phyloP scores from a whole-genome alignment of 2,113 vertebrate genomes.

The Brienomyrus brachyistius region DNA sequence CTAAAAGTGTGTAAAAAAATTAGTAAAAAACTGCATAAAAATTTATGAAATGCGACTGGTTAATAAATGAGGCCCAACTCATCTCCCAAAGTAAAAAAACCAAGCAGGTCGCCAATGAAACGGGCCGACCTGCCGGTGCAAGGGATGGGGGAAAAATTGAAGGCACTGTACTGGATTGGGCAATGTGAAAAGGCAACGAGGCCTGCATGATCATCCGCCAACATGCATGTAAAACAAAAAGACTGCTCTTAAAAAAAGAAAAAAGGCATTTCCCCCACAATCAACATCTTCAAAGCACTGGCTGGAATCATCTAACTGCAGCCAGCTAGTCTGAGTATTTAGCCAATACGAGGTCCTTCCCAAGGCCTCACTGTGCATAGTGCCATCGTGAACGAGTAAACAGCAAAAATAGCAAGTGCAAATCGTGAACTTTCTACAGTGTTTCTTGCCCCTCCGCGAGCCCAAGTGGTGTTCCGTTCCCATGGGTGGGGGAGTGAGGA shows the following conservation, averaged over 20 bases:
- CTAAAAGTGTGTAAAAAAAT: slow-evolving; percentile 99
- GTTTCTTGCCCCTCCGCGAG: slow-evolving; percentile 52
- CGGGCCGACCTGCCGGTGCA: slow-evolving; percentile 72
- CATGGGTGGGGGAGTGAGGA: slow-evolving; percentile 32
- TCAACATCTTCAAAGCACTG: slow-evolving; percentile 64
- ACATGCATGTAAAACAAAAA: slow-evolving; percentile 81
- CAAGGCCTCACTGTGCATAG: slow-evolving; percentile 78
- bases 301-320: slow-evolving; percentile 62
- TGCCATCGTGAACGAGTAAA: slow-evolving; percentile 81
- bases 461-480: slow-evolving; percentile 63
- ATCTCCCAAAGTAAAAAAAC: slow-evolving; percentile 88
- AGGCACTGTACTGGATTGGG: slow-evolving; percentile 98
- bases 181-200: slow-evolving; percentile 78
- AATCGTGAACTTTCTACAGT: slow-evolving; percentile 83
- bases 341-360: slow-evolving; percentile 57
- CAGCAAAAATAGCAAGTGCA: slow-evolving; percentile 96
- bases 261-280: slow-evolving; percentile 55
- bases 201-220: slow-evolving; percentile 73
- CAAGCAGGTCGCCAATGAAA: slow-evolving; percentile 78
- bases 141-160: slow-evolving; percentile 77
- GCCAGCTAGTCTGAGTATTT: slow-evolving; percentile 73
- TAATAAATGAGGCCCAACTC: slow-evolving; percentile 89
- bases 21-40: slow-evolving; percentile 99
- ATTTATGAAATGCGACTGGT: slow-evolving; percentile 97
- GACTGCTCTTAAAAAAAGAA: slow-evolving; percentile 28